These are phyloP conservation scores for Parthenolecanium corni DNA, from an alignment of 2,888 invertebrate genomes.

Conservation along the genomic window DNA sequence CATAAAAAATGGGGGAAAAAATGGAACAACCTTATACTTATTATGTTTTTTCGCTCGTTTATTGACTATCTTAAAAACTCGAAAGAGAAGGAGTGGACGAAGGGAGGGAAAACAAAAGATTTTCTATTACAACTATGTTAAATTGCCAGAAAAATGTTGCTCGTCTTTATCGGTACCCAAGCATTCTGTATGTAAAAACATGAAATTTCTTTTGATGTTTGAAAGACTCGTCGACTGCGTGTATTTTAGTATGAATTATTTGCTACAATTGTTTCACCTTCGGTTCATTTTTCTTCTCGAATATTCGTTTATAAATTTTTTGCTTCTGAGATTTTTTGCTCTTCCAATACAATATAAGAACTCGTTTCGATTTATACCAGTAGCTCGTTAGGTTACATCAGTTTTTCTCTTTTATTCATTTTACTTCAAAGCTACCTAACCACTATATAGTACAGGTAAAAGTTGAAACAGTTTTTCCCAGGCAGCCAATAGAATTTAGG, in stretches of 20 bases:
- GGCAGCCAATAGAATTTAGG: too few species aligned
- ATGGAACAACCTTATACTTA: too few species aligned
- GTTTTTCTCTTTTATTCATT: not conserved
- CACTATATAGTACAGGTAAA: too few species aligned
- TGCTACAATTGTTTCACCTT: not conserved
- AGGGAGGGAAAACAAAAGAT: not conserved
- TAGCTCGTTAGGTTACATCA: slow-evolving; percentile 2
- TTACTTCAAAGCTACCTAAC: slow-evolving; percentile 4
- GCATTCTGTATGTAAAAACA: not conserved
- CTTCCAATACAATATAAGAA: too few species aligned
- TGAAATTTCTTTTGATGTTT: slow-evolving; percentile 4
- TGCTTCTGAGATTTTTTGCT: too few species aligned
- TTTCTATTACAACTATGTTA: slow-evolving; percentile 1
- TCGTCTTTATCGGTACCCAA: not conserved
- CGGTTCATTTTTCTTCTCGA: not conserved
- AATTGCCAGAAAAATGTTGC: slow-evolving; percentile 7
- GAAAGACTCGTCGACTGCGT: not conserved
- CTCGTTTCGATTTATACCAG: not conserved
- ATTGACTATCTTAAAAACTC: too few species aligned
- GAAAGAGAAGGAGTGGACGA: too few species aligned
- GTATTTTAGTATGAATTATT: not conserved
- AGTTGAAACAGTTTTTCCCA: too few species aligned
- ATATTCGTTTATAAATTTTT: not conserved
- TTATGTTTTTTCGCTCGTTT: too few species aligned
- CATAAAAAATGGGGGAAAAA: not conserved